These are phyloP conservation scores for Timema cristinae DNA, from an alignment of 2,888 invertebrate genomes.

Conservation along the genomic window DNA sequence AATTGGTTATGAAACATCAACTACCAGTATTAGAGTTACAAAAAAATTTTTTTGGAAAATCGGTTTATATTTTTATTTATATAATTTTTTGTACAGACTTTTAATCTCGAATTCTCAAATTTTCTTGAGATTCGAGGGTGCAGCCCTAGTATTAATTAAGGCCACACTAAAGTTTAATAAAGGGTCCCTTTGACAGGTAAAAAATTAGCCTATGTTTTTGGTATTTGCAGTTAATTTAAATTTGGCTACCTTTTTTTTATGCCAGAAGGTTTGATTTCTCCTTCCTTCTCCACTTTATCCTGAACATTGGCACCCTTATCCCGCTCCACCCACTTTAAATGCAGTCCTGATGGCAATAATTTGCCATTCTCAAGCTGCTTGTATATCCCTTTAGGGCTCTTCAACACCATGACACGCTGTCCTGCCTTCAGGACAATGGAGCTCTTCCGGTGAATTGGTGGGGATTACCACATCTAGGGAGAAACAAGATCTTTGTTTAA, in stretches of 20 bases:
- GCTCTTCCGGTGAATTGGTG: slow-evolving; percentile 86
- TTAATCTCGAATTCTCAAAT: too few species aligned
- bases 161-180: too few species aligned
- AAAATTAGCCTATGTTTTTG: too few species aligned
- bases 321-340: slow-evolving; percentile 58
- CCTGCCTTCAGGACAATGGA: slow-evolving; percentile 90
- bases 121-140: too few species aligned
- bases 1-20: too few species aligned
- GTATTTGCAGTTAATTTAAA: neutral
- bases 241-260: slow-evolving; percentile 26
- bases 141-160: too few species aligned
- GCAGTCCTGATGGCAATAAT: slow-evolving; percentile 87
- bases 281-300: slow-evolving; percentile 25
- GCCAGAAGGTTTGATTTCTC: slow-evolving; percentile 22
- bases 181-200: too few species aligned
- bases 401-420: slow-evolving; percentile 89
- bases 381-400: slow-evolving; percentile 94
- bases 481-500: too few species aligned
- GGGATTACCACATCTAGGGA: slow-evolving; percentile 80
- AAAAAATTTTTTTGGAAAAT: too few species aligned
- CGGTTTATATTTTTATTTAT: too few species aligned
- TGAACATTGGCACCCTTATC: slow-evolving; percentile 44
- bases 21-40: too few species aligned
- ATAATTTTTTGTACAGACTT: too few species aligned
- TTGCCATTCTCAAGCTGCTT: slow-evolving; percentile 93